phyloP scores from a whole-genome alignment of 2,797 vertebrate genomes.

The Vireo griseus region DNA sequence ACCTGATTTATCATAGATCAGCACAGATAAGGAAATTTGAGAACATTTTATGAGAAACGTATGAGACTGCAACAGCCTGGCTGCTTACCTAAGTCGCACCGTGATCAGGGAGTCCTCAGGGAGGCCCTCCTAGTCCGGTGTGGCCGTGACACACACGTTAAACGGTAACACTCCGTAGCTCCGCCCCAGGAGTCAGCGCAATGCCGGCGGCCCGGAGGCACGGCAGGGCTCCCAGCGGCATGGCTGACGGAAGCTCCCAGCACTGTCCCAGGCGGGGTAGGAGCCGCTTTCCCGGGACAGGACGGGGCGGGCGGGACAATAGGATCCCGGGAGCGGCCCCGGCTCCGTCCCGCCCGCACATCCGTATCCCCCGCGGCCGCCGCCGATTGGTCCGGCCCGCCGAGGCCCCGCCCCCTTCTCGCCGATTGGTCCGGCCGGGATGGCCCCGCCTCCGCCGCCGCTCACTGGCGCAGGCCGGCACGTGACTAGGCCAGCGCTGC shows the following conservation, averaged over 20 bases:
- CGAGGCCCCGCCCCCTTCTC: background rate
- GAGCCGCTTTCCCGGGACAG: accelerated
- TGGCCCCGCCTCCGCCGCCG: accelerated
- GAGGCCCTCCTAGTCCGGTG: accelerated
- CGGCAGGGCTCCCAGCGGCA: background rate
- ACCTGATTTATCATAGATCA: accelerated
- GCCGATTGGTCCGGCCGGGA: background rate
- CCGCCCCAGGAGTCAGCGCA: accelerated
- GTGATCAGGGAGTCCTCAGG: background rate
- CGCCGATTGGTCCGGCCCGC: background rate
- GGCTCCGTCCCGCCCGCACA: background rate
- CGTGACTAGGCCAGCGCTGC: conserved; percentile 58
- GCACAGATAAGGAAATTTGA: accelerated
- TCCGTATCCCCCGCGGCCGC: background rate
- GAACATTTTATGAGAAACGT: accelerated
- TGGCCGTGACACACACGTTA: background rate
- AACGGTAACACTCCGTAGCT: accelerated
- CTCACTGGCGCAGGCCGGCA: conserved; percentile 70
- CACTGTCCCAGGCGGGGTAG: accelerated
- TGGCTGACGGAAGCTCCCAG: accelerated
- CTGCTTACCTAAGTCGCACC: background rate
- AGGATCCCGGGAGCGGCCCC: accelerated
- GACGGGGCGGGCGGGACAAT: accelerated
- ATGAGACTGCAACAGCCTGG: accelerated
- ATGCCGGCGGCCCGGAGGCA: too few relatives aligned